Evolutionary conservation across 2,113 vertebrate genomes (phyloP).

Genomic region (Lophotis ruficrista): DNA sequence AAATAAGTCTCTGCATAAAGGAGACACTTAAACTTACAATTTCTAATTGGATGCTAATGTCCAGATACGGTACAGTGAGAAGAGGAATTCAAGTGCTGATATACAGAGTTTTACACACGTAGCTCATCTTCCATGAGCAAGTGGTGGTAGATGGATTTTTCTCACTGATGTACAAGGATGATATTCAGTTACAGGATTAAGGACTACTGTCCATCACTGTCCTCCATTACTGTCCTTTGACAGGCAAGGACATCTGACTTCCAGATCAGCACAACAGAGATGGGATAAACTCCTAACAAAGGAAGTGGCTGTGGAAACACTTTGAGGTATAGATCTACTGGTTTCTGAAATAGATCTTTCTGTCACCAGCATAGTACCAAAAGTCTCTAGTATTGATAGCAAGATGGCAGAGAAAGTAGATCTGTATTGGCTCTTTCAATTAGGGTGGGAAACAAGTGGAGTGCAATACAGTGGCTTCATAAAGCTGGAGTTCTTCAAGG

Average conservation of each 20-base stretch:
- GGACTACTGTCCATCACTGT: not conserved
- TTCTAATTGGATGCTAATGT: not conserved
- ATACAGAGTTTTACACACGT: not conserved
- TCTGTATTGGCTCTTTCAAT: not conserved
- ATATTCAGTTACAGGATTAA: not conserved
- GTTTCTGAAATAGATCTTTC: not conserved
- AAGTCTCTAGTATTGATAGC: not conserved
- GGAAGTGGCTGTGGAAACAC: not conserved
- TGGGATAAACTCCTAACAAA: not conserved
- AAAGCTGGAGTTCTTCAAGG: not conserved
- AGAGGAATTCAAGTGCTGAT: not conserved
- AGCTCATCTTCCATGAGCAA: not conserved
- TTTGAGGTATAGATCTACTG: not conserved
- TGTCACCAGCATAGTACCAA: not conserved
- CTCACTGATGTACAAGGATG: not conserved
- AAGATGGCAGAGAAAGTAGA: not conserved
- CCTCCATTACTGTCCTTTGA: not conserved
- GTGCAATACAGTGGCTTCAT: not conserved
- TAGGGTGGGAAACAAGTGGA: not conserved
- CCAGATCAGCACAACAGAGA: not conserved
- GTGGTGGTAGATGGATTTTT: not conserved
- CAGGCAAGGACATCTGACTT: not conserved
- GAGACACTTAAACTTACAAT: not conserved
- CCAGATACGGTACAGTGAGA: not conserved
- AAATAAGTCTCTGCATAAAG: not conserved